Percentiles rank a stretch among this genome's conserved stretches.
These are phyloP conservation scores for Gobiocypris rarus DNA, from an alignment of 2,113 vertebrate genomes.

Conservation along the genomic window DNA sequence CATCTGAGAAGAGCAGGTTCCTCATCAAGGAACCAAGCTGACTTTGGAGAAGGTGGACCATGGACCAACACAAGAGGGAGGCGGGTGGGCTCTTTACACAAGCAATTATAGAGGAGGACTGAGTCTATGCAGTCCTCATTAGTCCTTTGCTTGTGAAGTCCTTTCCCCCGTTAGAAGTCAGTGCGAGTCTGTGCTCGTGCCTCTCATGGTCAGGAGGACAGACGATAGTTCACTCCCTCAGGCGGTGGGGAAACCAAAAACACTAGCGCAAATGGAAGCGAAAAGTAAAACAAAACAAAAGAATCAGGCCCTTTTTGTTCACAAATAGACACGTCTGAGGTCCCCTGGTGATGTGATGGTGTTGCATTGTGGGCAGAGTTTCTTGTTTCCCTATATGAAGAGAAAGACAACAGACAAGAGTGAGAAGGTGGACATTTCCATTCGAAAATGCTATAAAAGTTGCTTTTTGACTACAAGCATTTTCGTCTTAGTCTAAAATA, in stretches of 20 bases:
- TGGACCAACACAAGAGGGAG: conserved; percentile 47
- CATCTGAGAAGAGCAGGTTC: conserved; percentile 35
- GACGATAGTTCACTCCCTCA: conserved; percentile 46
- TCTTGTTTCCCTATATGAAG: conserved; percentile 92
- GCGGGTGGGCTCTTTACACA: conserved; percentile 15
- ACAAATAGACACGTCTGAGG: conserved; percentile 98
- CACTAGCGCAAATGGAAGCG: conserved; percentile 40
- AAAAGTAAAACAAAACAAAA: conserved; percentile 13
- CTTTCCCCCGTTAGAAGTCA: conserved; percentile 34
- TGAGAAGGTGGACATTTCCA: not conserved
- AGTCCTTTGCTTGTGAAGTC: conserved; percentile 31
- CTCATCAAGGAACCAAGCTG: conserved; percentile 20
- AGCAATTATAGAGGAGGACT: conserved; percentile 24
- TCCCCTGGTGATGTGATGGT: conserved; percentile 99
- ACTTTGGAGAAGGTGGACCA: conserved; percentile 36
- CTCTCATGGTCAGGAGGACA: conserved; percentile 7
- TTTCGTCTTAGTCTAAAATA: too few species aligned
- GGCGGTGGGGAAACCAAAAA: conserved; percentile 33
- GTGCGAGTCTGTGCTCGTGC: conserved; percentile 47
- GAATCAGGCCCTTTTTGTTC: conserved; percentile 69
- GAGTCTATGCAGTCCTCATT: conserved; percentile 39
- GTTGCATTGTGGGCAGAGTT: conserved; percentile 99
- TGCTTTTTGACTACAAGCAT: too few species aligned
- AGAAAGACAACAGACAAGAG: conserved; percentile 10
- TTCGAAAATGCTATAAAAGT: too few species aligned